Base-by-base conservation (phyloP, 1,140 invertebrate species). In the Spodoptera frugiperda region DNA sequence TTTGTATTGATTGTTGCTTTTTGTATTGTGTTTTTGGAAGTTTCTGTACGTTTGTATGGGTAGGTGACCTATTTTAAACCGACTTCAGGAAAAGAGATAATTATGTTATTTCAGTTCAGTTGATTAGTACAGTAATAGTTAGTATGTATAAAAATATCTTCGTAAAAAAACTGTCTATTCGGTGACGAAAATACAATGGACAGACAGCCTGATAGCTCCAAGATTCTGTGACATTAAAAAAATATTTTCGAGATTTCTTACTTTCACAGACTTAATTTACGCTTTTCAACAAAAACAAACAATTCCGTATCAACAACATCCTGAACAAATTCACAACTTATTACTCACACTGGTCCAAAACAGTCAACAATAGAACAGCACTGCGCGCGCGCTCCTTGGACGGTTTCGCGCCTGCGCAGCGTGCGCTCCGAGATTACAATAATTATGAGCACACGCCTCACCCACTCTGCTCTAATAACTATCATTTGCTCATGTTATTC, bases 401-500 rank as follows among this genome's bases (percentile, higher is more conserved):
- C 54, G 54, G 15, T 6, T 49, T 30, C 48, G 65, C 65, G 83
- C 81, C 11, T 78, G 82, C 85, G 87, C 67, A 83, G 78, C 83
- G 70, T 81, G 83, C 81, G 75, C 79, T 39, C 19, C 55, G 81
- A 87, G 86, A 92, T 92, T 90, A 92, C 88, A 91, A 92, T 89
- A 89, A 92, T 92, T 91, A 92, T 85, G 80, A 78, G 82, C 90
- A 89, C 87, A 85, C 86, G 88, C 89, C 84, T 78, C 86, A 81
- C 87, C 88, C 84, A 78, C 83, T 82, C 68, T 61, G 54, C 82
- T 78, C 80, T 92, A 93, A 93, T 91, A 87, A 93, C 91, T 92
- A 88, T 91, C 83, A 92, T 93, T 93, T 93, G 84, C 86, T 78
- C 88, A 86, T 89, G 90, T 93, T 91, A 91, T 90, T 91, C 89